Conservation (phyloP, 1,140 invertebrate genomes). For the Musca domestica region DNA sequence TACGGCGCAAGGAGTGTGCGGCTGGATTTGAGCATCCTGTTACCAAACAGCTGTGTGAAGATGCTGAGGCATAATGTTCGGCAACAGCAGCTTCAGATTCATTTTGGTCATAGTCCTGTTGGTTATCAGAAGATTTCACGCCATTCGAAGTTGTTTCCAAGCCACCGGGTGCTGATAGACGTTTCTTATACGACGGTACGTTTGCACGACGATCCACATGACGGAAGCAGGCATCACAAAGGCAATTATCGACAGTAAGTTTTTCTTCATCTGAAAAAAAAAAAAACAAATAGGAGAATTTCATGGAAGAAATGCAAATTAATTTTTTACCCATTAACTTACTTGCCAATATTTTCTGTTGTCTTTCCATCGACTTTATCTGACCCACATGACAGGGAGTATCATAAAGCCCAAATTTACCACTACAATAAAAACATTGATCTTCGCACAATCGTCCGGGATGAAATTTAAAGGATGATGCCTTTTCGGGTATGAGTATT, state of each 20-base stretch:
- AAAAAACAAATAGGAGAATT: background rate
- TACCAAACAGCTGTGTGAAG: conserved; percentile 58
- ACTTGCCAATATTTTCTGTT: conserved; percentile 73
- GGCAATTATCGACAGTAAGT: conserved; percentile 74
- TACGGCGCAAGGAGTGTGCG: conserved; percentile 69
- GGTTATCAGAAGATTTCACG: background rate
- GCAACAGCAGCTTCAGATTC: background rate
- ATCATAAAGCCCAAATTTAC: conserved; percentile 79
- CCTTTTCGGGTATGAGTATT: conserved; percentile 81
- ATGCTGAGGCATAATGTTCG: background rate
- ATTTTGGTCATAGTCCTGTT: background rate
- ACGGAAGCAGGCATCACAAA: conserved; percentile 81
- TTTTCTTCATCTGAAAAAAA: conserved; percentile 65
- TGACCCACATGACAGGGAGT: conserved; percentile 82
- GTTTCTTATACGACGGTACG: conserved; percentile 60
- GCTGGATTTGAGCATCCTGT: conserved; percentile 63
- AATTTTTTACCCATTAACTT: conserved; percentile 27
- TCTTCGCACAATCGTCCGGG: conserved; percentile 74
- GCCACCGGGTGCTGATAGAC: conserved; percentile 50
- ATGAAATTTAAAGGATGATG: conserved; percentile 81
- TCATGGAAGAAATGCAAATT: too few relatives aligned
- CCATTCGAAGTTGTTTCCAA: conserved; percentile 49
- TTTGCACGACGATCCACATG: conserved; percentile 78
- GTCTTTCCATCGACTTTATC: conserved; percentile 74
- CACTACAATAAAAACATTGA: conserved; percentile 80